Percentiles rank a stretch among this genome's conserved stretches.
Evolutionary conservation across 2,888 invertebrate species (phyloP).

Genomic region (Athalia cordata): DNA sequence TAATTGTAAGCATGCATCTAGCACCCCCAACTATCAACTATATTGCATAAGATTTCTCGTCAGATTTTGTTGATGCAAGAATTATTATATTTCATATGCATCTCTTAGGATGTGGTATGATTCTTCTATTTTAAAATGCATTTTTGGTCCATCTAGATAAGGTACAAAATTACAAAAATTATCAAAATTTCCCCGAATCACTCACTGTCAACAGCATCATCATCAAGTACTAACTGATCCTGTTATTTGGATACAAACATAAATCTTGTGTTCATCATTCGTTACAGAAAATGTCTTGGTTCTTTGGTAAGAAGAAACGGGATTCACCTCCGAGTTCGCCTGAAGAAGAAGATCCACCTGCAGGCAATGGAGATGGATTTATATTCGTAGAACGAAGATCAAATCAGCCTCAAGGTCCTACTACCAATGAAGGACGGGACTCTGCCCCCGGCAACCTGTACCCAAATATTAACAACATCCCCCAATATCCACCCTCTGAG

Average conservation of each 20-base stretch:
- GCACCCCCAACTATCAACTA: too few species aligned
- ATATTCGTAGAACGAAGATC: slow-evolving; percentile 60
- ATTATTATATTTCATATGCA: too few species aligned
- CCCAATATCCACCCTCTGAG: slow-evolving; percentile 17
- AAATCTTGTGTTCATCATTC: neutral
- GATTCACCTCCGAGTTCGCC: slow-evolving; percentile 64
- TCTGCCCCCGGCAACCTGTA: slow-evolving; percentile 56
- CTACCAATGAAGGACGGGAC: neutral
- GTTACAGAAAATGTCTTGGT: slow-evolving; percentile 68
- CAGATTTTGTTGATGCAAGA: too few species aligned
- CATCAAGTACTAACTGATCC: too few species aligned
- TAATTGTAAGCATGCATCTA: too few species aligned
- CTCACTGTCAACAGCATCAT: too few species aligned
- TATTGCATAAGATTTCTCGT: too few species aligned
- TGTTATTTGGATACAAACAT: neutral
- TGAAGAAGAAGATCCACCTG: slow-evolving; percentile 55
- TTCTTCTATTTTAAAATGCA: too few species aligned
- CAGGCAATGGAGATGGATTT: slow-evolving; percentile 59
- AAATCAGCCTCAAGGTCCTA: slow-evolving; percentile 42
- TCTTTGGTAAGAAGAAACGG: slow-evolving; percentile 69
- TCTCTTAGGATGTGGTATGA: too few species aligned
- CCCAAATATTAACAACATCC: slow-evolving; percentile 55
- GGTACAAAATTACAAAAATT: too few species aligned
- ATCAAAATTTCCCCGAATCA: too few species aligned
- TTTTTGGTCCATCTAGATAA: too few species aligned